Evolutionary conservation across 1,140 invertebrate species (phyloP).

Genomic region (Cherax destructor): DNA sequence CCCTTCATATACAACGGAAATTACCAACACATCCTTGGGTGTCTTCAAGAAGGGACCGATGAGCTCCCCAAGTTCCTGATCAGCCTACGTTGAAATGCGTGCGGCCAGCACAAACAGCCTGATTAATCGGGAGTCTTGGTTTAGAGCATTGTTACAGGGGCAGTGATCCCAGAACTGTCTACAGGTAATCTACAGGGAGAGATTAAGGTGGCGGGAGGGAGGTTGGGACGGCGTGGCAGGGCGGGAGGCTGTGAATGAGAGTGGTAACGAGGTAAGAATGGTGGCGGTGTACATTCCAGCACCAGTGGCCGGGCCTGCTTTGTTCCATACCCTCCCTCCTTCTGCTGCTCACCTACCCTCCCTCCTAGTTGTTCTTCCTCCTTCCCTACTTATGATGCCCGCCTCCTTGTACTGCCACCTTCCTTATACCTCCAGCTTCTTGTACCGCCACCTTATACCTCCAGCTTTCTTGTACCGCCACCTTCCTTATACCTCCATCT

Average conservation of each 20-base stretch:
- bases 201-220: background rate
- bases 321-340: constrained; percentile 33
- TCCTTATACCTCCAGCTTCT: background rate
- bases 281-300: constrained; percentile 58
- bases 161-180: too few species aligned
- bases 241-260: constrained; percentile 52
- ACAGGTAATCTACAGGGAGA: background rate
- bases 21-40: too few species aligned
- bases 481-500: background rate
- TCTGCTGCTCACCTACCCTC: background rate
- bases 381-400: background rate
- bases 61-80: too few species aligned
- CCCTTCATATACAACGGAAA: too few species aligned
- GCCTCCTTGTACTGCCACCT: background rate
- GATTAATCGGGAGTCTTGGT: too few species aligned
- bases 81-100: too few species aligned
- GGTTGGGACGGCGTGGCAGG: background rate
- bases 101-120: too few species aligned
- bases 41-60: too few species aligned
- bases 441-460: constrained; percentile 5
- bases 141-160: too few species aligned
- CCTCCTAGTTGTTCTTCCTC: background rate
- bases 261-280: constrained; percentile 66
- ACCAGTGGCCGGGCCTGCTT: constrained; percentile 14
- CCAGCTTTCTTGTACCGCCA: background rate